Percentiles rank a stretch among this genome's conserved stretches.
Evolutionary conservation across 2,113 vertebrate species (phyloP).

Genomic region (Pollachius pollachius): DNA sequence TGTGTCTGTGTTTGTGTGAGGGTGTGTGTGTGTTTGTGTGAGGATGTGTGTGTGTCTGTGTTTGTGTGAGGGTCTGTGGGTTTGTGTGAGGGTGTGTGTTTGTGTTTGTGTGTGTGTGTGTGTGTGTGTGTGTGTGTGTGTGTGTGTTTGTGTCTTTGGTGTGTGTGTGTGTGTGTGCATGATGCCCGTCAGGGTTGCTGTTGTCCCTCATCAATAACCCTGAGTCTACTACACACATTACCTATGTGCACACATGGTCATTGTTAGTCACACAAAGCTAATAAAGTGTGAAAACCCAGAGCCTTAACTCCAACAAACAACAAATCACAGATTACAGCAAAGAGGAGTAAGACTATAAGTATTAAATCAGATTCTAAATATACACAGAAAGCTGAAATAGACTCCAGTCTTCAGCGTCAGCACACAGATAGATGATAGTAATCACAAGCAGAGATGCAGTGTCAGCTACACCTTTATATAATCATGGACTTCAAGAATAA

Average conservation of each 20-base stretch:
- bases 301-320: no score
- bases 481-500: no score
- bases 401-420: no score
- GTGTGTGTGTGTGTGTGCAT: neutral
- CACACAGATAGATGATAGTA: no score
- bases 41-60: neutral
- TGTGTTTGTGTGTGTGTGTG: neutral
- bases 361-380: no score
- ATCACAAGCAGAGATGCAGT: no score
- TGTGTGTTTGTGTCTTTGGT: neutral
- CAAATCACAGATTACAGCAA: no score
- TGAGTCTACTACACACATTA: neutral
- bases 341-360: no score
- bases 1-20: no score
- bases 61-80: neutral
- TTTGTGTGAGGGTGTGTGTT: neutral
- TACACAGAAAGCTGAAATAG: no score
- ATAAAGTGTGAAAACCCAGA: neutral
- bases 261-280: neutral
- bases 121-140: neutral
- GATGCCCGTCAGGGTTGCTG: conserved; percentile 2
- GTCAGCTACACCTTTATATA: no score
- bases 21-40: neutral
- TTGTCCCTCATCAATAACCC: neutral
- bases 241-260: neutral